Base-by-base conservation (phyloP, 2,113 vertebrate species). In the Anoura caudifer region DNA sequence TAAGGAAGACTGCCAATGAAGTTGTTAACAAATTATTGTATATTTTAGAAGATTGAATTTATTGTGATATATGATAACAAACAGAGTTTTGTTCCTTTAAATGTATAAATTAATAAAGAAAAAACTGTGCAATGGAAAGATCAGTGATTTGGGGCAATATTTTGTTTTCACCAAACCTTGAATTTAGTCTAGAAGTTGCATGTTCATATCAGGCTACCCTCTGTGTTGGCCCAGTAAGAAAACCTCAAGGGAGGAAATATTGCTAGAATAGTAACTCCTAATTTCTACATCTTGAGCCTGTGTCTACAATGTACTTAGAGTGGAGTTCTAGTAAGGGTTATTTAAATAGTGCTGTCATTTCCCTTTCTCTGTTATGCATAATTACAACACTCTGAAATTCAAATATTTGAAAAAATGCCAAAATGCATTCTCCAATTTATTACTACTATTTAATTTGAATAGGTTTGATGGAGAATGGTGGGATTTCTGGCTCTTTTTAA, bases 311-410 rank as follows among this genome's bases (percentile, higher is more conserved):
- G 28, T 67, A 92, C n/a, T 91, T 70, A 90, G 54, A 33, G 41
- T 76, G 52, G 84, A 45, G 54, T 76, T 96, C 87, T 76, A 41
- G 43, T 2, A 31, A 91, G 33, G 17, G 50, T 93, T 95, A 92
- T 65, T 90, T 92, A 94, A 96, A 87, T 36, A 90, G 54, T 17
- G 82, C 59, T 97, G 87, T 56, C 76, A 88, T 88, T 95, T 95
- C 28, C 61, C 3, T 85, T n/a, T 73, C 73, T 95, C 52, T 94
- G 76, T 97, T 94, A 91, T 79, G 45, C 36, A 90, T 77, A 91
- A 83, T 50, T 87, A 88, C 63, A 90, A 88, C 22, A 47, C 59
- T 88, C 83, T 95, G 76, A 95, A 95, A 95, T 92, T 85, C n/a
- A 92, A 94, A 79, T 95, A 28, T 95, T 90, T 90, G 82, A 77